These are phyloP conservation scores for Pseudomugil tenellus DNA, from an alignment of 2,797 vertebrate species.

Conservation along the genomic window DNA sequence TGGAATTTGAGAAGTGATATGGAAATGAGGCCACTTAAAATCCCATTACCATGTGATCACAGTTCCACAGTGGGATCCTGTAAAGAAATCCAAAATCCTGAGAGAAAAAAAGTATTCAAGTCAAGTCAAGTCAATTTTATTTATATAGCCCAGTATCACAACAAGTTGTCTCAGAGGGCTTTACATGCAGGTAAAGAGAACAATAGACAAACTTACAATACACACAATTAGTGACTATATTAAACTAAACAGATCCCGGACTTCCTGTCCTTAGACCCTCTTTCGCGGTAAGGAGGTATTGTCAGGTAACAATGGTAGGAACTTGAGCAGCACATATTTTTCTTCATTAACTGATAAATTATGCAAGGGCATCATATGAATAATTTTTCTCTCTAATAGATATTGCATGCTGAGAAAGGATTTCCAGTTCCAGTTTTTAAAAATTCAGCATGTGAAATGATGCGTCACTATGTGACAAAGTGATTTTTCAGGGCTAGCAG, in stretches of 20 bases:
- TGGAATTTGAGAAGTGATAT: slow-evolving; percentile 56
- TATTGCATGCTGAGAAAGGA: slow-evolving; percentile 86
- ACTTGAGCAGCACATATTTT: slow-evolving; percentile 73
- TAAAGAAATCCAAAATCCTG: slow-evolving; percentile 47
- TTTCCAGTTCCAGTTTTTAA: slow-evolving; percentile 83
- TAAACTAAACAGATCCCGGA: no score
- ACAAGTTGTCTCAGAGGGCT: no score
- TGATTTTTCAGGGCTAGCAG: slow-evolving; percentile 80
- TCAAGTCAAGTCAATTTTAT: no score
- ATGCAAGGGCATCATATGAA: slow-evolving; percentile 84
- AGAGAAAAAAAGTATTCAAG: slow-evolving; percentile 50
- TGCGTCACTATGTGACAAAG: slow-evolving; percentile 86
- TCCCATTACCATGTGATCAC: slow-evolving; percentile 71
- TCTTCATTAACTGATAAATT: slow-evolving; percentile 85
- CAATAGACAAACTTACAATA: no score
- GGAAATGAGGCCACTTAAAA: slow-evolving; percentile 67
- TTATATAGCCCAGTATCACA: no score
- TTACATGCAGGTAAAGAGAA: no score
- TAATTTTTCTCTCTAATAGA: slow-evolving; percentile 85
- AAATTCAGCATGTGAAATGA: slow-evolving; percentile 87
- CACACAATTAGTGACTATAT: no score
- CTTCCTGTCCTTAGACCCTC: no score
- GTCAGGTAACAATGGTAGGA: slow-evolving; percentile 71
- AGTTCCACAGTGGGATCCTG: slow-evolving; percentile 48
- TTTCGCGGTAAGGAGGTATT: no score